Evolutionary conservation across 2,888 invertebrate genomes (phyloP).

Genomic region (Lymantria dispar): DNA sequence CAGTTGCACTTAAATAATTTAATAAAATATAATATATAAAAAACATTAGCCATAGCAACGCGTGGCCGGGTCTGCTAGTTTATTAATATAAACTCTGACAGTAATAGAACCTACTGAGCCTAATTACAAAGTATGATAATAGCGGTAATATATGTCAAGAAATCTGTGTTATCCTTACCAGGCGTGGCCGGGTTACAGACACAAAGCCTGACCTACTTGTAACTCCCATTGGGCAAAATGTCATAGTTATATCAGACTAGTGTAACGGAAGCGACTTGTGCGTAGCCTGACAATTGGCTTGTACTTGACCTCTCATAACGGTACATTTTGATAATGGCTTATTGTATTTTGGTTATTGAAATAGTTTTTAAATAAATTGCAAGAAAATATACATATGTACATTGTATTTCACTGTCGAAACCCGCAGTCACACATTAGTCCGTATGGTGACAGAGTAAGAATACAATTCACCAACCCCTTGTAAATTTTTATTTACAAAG

Average conservation of each 20-base stretch:
- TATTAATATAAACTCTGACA: too few relatives aligned
- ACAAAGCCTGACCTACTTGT: conserved; percentile 45
- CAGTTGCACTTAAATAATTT: too few relatives aligned
- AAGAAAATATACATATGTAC: too few relatives aligned
- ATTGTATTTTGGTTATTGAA: background rate
- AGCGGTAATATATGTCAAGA: conserved; percentile 40
- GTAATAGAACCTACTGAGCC: conserved; percentile 15
- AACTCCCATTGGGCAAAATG: conserved; percentile 74
- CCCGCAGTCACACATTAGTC: too few relatives aligned
- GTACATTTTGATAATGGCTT: conserved; percentile 31
- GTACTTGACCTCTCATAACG: conserved; percentile 54
- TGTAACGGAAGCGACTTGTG: conserved; percentile 73
- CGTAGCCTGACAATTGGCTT: conserved; percentile 50
- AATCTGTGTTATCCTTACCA: conserved; percentile 39
- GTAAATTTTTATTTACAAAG: too few relatives aligned
- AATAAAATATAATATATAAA: too few relatives aligned
- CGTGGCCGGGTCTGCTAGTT: too few relatives aligned
- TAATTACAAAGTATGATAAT: conserved; percentile 24
- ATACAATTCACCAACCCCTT: too few relatives aligned
- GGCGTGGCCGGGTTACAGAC: conserved; percentile 29
- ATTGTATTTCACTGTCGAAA: too few relatives aligned
- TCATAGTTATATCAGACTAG: conserved; percentile 75
- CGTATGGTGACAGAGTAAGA: too few relatives aligned
- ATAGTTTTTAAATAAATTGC: too few relatives aligned
- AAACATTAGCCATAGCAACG: too few relatives aligned